These are phyloP conservation scores for Hyppa rectilinea DNA, from an alignment of 2,888 invertebrate species.

Conservation along the genomic window DNA sequence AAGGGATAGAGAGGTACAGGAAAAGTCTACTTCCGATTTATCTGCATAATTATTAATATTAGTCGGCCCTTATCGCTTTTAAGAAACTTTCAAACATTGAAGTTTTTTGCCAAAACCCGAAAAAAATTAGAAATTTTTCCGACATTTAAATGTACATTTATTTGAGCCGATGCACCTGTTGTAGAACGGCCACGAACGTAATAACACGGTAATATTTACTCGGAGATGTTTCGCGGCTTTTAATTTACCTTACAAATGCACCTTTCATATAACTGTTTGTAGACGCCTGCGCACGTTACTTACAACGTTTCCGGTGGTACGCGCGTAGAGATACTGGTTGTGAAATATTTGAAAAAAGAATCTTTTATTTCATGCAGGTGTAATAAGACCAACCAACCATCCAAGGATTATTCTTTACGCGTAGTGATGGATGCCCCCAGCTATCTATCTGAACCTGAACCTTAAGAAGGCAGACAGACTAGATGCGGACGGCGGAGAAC, in stretches of 20 bases:
- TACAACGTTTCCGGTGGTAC: conserved; percentile 58
- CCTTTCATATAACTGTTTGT: conserved; percentile 64
- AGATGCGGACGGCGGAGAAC: no score
- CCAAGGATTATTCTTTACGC: no score
- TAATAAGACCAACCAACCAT: no score
- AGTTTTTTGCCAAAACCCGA: no score
- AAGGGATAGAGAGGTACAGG: not conserved
- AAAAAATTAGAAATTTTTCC: no score
- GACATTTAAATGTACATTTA: no score
- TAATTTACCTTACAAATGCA: conserved; percentile 67
- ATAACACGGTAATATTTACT: conserved; percentile 61
- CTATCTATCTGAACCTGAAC: no score
- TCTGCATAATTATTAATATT: no score
- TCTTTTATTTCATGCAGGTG: conserved; percentile 11
- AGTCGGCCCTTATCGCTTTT: not conserved
- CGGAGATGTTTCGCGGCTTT: conserved; percentile 65
- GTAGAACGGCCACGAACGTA: conserved; percentile 49
- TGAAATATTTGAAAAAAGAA: conserved; percentile 43
- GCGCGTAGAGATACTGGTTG: conserved; percentile 25
- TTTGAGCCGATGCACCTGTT: conserved; percentile 41
- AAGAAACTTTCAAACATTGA: no score
- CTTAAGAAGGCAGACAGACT: no score
- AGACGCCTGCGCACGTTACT: conserved; percentile 53
- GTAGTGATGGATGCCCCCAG: no score
- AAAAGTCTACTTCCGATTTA: no score